Conservation (phyloP, 1,140 invertebrate genomes). For the Magallana ariakensis region DNA sequence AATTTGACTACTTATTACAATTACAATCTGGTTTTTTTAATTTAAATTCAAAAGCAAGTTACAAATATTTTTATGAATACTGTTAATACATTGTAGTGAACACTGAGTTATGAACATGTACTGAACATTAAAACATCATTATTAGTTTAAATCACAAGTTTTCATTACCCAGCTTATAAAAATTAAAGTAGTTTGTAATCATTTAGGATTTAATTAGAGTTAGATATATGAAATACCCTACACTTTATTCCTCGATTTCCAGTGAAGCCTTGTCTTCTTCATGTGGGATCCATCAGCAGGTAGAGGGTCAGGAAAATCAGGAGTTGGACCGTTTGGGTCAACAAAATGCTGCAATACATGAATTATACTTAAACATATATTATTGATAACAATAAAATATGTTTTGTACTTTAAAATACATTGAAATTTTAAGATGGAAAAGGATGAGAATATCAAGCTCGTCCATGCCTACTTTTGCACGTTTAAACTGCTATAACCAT, state of each 20-base stretch:
- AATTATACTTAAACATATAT: neutral
- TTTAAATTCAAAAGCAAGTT: no score
- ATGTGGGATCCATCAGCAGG: slow-evolving; percentile 41
- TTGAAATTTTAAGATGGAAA: neutral
- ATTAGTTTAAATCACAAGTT: neutral
- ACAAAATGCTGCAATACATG: slow-evolving; percentile 45
- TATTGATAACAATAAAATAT: neutral
- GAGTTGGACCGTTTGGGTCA: slow-evolving; percentile 42
- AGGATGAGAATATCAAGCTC: no score
- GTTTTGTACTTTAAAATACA: neutral
- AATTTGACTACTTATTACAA: no score
- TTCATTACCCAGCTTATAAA: neutral
- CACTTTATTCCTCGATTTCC: neutral
- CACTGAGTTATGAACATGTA: neutral
- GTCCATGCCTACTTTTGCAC: no score
- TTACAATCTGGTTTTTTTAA: neutral
- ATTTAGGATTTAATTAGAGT: neutral
- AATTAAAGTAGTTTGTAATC: neutral
- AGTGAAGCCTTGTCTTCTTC: neutral
- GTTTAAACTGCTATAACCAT: no score
- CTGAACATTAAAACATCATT: neutral
- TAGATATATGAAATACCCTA: no score
- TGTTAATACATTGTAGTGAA: slow-evolving; percentile 5
- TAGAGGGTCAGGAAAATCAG: slow-evolving; percentile 40
- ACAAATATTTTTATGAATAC: neutral